Evolutionary conservation across 2,113 vertebrate species (phyloP).

Genomic region (Arvicanthis niloticus): DNA sequence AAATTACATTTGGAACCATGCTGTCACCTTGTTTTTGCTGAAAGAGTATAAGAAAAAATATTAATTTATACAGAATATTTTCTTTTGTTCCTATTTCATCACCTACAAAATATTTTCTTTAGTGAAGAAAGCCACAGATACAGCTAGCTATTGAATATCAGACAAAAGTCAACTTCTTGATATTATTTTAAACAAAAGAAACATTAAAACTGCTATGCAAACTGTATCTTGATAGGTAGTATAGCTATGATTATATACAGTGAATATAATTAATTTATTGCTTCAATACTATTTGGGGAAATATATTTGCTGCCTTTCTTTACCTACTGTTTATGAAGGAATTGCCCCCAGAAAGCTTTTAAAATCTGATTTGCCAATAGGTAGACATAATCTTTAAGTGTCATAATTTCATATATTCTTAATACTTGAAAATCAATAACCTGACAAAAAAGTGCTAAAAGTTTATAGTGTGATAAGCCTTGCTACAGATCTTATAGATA

Average conservation of each 20-base stretch:
- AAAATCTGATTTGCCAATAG: constrained; percentile 40
- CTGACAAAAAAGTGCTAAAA: background rate
- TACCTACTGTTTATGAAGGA: background rate
- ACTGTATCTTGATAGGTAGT: background rate
- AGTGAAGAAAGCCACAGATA: constrained; percentile 17
- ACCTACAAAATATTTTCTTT: background rate
- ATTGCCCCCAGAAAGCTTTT: background rate
- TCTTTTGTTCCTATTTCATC: background rate
- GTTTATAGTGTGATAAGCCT: background rate
- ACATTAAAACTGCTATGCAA: background rate
- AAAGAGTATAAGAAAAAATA: background rate
- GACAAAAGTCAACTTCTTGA: background rate
- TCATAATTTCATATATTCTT: background rate
- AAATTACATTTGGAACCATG: background rate
- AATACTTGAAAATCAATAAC: background rate
- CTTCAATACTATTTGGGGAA: background rate
- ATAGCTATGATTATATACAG: background rate
- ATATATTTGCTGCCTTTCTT: background rate
- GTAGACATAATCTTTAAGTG: background rate
- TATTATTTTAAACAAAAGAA: constrained; percentile 40
- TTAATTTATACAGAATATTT: constrained; percentile 47
- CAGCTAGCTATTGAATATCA: background rate
- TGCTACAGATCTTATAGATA: background rate
- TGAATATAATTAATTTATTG: constrained; percentile 2
- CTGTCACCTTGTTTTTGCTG: constrained; percentile 13